These are phyloP conservation scores for Halcyon chelicuti DNA, from an alignment of 2,797 vertebrate genomes.

Conservation along the genomic window DNA sequence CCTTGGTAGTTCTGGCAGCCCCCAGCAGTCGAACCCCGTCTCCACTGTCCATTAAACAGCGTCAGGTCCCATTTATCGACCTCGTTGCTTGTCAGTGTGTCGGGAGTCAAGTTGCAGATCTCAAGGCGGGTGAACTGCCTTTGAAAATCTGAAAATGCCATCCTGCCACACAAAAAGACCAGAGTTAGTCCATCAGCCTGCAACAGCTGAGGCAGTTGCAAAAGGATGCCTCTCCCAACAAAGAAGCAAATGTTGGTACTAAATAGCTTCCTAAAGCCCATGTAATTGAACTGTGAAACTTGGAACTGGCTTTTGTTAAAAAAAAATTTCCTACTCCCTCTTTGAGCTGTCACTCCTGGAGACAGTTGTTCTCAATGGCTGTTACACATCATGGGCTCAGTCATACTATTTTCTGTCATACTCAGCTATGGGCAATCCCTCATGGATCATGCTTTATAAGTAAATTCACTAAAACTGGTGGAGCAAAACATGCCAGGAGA, in stretches of 20 bases:
- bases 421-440: background rate
- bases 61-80: constrained; percentile 85
- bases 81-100: constrained; percentile 80
- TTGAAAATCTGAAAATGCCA: constrained; percentile 88
- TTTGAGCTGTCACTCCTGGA: background rate
- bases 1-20: constrained; percentile 88
- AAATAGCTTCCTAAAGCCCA: background rate
- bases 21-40: constrained; percentile 83
- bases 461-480: background rate
- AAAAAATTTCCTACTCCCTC: background rate
- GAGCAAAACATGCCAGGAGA: background rate
- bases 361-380: background rate
- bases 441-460: background rate
- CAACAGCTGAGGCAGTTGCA: background rate
- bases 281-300: background rate
- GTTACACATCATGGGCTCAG: background rate
- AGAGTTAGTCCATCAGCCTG: background rate
- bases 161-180: constrained; percentile 77
- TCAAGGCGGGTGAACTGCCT: constrained; percentile 88
- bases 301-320: background rate
- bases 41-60: constrained; percentile 86
- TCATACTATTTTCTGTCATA: background rate
- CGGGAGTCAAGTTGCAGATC: constrained; percentile 89
- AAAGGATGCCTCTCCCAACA: background rate
- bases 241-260: background rate